Evolutionary conservation across 2,113 vertebrate genomes (phyloP), one percentile per base, ranked within the genome.

Genomic region (Telmatochromis brichardi): DNA sequence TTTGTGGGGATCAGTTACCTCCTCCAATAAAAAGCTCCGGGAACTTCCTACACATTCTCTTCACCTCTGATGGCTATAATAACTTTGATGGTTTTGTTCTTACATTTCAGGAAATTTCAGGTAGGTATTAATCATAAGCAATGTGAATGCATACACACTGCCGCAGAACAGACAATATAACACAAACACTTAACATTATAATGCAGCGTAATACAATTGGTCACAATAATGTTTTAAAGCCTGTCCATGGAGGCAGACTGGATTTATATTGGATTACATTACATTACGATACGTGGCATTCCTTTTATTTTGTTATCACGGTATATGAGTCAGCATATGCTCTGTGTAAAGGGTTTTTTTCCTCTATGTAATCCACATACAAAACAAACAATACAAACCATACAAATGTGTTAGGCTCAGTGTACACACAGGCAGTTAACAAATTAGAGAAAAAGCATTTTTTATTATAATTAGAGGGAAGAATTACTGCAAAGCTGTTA

Each of bases 11-110:
- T 2, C 96, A 96, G 86, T 95, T 97, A 54, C 98, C 97, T 1
- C 94, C 95, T 71, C 96, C 97, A 10, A 94, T 98, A 68, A 96
- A 89, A 85, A 98, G 97, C 94, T 96, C 96, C 0, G 96, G 97
- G 9, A 95, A 96, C 81, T 84, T 96, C 1, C 92, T 98, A 71
- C 97, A 98, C 51, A 60, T 98, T 85, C 97, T 97, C 76, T 99
- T 99, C 93, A 95, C 95, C 55, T 98, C 98, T 0, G 98, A 98
- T 50, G 98, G 98, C 84, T 98, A 97, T 81, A 97, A 98, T 94
- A 98, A 97, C 89, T 98, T 98, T 19, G 97, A 98, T 63, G 98
- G 98, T 31, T 99, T 98, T 95, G 97, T 97, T 87, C 96, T 97
- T 4, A 89, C 96, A 17, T 98, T 97, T 94, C 97, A 97, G 95